These are phyloP conservation scores for Lepidotrigona ventralis DNA, from an alignment of 1,140 invertebrate species.

Conservation along the genomic window DNA sequence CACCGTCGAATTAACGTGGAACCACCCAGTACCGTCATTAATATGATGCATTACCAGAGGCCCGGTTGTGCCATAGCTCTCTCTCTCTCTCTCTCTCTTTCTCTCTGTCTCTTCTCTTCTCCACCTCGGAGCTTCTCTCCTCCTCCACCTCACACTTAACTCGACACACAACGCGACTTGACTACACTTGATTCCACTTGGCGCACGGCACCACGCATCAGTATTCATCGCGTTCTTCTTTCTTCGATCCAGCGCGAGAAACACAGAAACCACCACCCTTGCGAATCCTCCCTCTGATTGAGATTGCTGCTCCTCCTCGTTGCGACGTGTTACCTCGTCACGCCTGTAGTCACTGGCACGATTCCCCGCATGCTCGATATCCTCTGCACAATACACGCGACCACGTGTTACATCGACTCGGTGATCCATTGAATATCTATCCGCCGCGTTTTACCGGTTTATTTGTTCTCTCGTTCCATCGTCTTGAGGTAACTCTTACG, in stretches of 20 bases:
- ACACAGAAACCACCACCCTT: background rate
- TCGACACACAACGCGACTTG: conserved; percentile 32
- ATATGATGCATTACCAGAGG: conserved; percentile 65
- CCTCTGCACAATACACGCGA: background rate
- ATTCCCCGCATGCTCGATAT: background rate
- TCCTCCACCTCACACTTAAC: conserved; percentile 15
- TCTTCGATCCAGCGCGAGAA: conserved; percentile 3
- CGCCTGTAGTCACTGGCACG: background rate
- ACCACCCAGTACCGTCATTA: conserved; percentile 61
- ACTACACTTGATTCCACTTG: conserved; percentile 54
- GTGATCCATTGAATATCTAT: background rate
- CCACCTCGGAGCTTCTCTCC: conserved; percentile 23
- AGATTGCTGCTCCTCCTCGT: background rate
- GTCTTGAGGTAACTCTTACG: background rate
- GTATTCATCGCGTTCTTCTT: conserved; percentile 18
- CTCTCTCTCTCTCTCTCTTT: conserved; percentile 16
- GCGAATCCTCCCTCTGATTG: background rate
- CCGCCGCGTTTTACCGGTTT: no score
- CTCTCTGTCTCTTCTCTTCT: no score
- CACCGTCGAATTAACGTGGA: conserved; percentile 64
- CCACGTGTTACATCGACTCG: background rate
- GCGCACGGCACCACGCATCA: conserved; percentile 7
- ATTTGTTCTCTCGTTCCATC: background rate
- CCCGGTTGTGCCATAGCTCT: background rate
- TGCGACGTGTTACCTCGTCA: background rate